A percentile compares a stretch with the other conserved stretches of the same genome.
These are phyloP conservation scores for Resseliella maxima DNA, from an alignment of 2,888 invertebrate genomes.

Conservation along the genomic window DNA sequence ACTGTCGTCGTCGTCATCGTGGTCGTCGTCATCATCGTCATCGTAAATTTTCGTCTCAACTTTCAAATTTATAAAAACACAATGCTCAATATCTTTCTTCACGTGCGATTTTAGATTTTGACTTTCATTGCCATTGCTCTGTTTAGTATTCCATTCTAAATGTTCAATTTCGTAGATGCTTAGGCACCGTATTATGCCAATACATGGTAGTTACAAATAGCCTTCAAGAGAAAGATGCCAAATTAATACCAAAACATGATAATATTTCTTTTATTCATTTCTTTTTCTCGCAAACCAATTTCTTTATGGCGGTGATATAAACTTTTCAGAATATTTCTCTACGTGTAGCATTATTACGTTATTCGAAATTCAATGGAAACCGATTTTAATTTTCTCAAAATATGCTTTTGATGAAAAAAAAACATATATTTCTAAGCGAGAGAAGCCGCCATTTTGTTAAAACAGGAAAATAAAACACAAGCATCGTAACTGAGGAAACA, in stretches of 20 bases:
- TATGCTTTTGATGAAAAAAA: background rate
- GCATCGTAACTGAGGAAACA: background rate
- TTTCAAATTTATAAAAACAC: background rate
- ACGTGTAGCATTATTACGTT: background rate
- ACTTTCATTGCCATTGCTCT: background rate
- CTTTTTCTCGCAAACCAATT: background rate
- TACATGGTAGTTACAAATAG: background rate
- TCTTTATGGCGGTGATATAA: background rate
- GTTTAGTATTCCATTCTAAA: constrained; percentile 19
- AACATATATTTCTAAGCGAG: background rate
- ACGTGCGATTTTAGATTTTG: background rate
- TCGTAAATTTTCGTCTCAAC: background rate
- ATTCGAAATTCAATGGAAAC: background rate
- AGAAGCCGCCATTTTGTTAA: constrained; percentile 42
- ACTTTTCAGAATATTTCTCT: background rate
- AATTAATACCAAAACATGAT: too few species aligned
- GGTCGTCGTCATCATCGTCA: too few species aligned
- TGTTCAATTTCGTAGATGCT: constrained; percentile 30
- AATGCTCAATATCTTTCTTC: background rate
- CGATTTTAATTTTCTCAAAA: background rate
- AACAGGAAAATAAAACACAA: background rate
- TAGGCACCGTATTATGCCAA: background rate
- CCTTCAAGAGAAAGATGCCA: background rate
- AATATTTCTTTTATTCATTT: background rate
- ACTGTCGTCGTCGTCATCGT: too few species aligned